These are phyloP conservation scores for Hystrix cristata DNA, from an alignment of 2,113 vertebrate species.

Conservation along the genomic window DNA sequence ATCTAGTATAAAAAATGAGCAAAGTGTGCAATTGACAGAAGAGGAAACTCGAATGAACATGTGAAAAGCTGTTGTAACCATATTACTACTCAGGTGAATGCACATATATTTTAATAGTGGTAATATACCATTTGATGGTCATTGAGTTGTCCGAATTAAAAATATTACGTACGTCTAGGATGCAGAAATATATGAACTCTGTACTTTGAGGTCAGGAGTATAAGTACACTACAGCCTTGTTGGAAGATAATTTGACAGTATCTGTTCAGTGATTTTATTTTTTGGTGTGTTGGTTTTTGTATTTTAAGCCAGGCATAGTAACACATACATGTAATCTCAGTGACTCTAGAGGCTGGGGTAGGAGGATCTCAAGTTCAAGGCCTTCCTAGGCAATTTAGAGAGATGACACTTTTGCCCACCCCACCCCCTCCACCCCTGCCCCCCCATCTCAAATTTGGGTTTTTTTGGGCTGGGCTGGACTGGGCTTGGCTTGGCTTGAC, in stretches of 20 bases:
- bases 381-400: too few relatives aligned
- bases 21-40: not conserved
- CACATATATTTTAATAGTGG: not conserved
- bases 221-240: not conserved
- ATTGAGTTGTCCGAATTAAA: not conserved
- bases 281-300: not conserved
- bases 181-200: not conserved
- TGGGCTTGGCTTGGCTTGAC: too few relatives aligned
- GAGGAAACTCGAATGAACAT: not conserved
- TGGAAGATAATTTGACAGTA: not conserved
- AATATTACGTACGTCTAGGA: too few relatives aligned
- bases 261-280: not conserved
- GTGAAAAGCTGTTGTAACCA: not conserved
- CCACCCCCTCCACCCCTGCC: too few relatives aligned
- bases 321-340: too few relatives aligned
- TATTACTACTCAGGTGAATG: not conserved
- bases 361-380: too few relatives aligned
- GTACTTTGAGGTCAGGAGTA: not conserved
- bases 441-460: too few relatives aligned
- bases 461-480: too few relatives aligned
- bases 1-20: not conserved
- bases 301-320: too few relatives aligned
- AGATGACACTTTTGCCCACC: too few relatives aligned
- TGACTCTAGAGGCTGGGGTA: too few relatives aligned
- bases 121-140: not conserved